These are phyloP conservation scores for Zonitis immaculata DNA, from an alignment of 2,888 invertebrate species.

Conservation along the genomic window DNA sequence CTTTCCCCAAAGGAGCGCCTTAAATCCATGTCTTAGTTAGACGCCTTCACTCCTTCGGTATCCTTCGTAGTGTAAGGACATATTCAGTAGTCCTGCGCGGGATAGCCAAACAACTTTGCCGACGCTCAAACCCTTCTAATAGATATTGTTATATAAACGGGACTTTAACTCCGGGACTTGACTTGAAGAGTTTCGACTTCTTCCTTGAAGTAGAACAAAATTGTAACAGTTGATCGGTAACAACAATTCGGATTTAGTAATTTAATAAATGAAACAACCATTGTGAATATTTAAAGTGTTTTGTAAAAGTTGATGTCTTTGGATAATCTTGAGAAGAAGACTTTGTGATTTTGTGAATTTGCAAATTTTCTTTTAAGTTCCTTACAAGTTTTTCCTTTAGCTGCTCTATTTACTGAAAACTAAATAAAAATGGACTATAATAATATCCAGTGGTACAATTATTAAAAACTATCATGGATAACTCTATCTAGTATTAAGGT, in stretches of 20 bases:
- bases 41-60: constrained; percentile 49
- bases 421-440: constrained; percentile 19
- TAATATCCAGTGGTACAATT: constrained; percentile 5
- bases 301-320: too few relatives aligned
- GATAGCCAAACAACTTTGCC: constrained; percentile 26
- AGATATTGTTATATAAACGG: constrained; percentile 3
- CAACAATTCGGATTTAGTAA: background rate
- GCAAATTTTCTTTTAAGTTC: background rate
- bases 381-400: background rate
- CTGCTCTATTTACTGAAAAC: background rate
- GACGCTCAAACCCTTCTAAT: constrained; percentile 23
- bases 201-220: background rate
- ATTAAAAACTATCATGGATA: constrained; percentile 19
- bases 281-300: background rate
- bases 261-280: background rate
- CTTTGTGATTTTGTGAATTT: background rate
- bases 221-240: background rate
- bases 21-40: constrained; percentile 47
- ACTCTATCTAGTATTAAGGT: constrained; percentile 24
- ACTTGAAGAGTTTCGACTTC: background rate
- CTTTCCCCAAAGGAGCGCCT: constrained; percentile 47
- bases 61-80: constrained; percentile 48
- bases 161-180: constrained; percentile 25
- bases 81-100: constrained; percentile 31
- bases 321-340: background rate